Base-by-base conservation (phyloP, 2,888 invertebrate genomes). In the Drosophila subquinaria region DNA sequence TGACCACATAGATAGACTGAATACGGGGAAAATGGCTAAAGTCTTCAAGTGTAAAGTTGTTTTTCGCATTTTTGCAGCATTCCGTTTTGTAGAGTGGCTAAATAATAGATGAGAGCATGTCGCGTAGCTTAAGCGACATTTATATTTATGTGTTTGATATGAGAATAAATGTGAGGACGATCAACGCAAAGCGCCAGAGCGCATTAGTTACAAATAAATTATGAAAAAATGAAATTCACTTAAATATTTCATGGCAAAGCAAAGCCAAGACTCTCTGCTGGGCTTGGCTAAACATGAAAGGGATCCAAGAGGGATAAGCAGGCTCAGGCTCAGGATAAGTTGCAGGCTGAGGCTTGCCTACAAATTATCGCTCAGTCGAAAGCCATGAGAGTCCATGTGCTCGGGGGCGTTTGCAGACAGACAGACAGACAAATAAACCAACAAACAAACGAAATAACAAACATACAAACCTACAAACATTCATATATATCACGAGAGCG, bases 141-240 rank as follows among this genome's bases (percentile, higher is more conserved):
- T 67, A 64, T 79, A 76, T 79, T 79, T 79, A 79, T 79, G 79
- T 60, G 57, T 57, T 68, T 51, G 51, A 76, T 63, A 79, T 70
- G 73, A 73, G 59, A 35, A 76, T 57, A 79, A 76, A 79, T 79
- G 79, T 36, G 56, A 57, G 68, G 77, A 59, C 77, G 78, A 77
- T 77, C 79, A 79, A 63, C 73, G 66, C 64, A 66, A 69, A 73
- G 71, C 78, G 73, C 79, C 69, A 69, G 60, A 77, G 75, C 76
- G 72, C 80, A 84, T 87, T 84, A 80, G 80, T 81, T 83, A 72
- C 80, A 70, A 69, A 80, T 84, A 84, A 87, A 85, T 85, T 81
- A 76, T 81, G 73, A 72, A 73, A 70, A 79, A 76, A 84, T 81
- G 69, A 88, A 83, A 83, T 79, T 76, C 76, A 81, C 75, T 86